phyloP scores from a whole-genome alignment of 2,888 invertebrate genomes.

The Pyrochroa serraticornis region DNA sequence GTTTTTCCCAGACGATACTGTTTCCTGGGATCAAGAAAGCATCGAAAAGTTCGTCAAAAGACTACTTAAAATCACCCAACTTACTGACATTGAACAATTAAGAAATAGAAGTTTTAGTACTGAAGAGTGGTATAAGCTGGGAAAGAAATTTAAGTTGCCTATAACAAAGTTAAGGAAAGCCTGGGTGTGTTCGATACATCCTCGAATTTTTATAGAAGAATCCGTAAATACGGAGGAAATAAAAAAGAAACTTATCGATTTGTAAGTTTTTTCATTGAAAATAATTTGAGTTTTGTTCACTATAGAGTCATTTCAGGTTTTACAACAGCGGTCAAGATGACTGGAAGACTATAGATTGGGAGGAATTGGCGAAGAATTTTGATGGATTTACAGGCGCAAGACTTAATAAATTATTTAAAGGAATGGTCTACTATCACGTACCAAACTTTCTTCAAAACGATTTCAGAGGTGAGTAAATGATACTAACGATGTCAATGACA shows the following conservation, averaged over 20 bases:
- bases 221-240: slow-evolving; percentile 10
- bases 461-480: too few relatives aligned
- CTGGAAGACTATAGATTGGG: slow-evolving; percentile 39
- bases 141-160: slow-evolving; percentile 33
- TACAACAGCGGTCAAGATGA: slow-evolving; percentile 34
- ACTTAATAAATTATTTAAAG: slow-evolving; percentile 32
- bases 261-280: slow-evolving; percentile 29
- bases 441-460: slow-evolving; percentile 8
- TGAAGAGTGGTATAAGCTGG: slow-evolving; percentile 35
- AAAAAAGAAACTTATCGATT: slow-evolving; percentile 28
- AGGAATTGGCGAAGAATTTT: slow-evolving; percentile 33
- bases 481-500: too few relatives aligned
- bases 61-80: slow-evolving; percentile 31
- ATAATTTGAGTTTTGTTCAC: background rate
- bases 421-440: slow-evolving; percentile 25
- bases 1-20: background rate
- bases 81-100: slow-evolving; percentile 31
- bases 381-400: slow-evolving; percentile 34
- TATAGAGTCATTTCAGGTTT: slow-evolving; percentile 32
- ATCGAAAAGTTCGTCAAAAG: slow-evolving; percentile 30
- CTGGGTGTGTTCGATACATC: slow-evolving; percentile 37
- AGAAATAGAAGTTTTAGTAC: slow-evolving; percentile 26
- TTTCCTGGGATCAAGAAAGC: slow-evolving; percentile 30
- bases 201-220: slow-evolving; percentile 34
- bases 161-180: slow-evolving; percentile 28